phyloP scores from a whole-genome alignment of 2,797 vertebrate species.

The Numenius phaeopus region DNA sequence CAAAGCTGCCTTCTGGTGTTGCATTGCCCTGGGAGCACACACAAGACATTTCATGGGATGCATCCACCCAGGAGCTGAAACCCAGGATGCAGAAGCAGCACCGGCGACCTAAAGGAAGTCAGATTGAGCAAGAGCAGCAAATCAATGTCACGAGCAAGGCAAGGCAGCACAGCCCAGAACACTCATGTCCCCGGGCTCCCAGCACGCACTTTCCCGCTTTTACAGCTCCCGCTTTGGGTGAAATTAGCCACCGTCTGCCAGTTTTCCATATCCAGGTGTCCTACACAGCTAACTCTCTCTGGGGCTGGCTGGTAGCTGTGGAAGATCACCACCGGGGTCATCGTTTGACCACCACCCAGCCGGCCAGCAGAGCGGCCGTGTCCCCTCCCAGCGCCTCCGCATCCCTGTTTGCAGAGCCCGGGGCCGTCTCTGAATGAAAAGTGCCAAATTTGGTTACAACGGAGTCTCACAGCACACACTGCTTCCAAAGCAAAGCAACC shows the following conservation, averaged over 20 bases:
- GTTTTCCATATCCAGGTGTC: background rate
- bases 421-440: background rate
- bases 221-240: background rate
- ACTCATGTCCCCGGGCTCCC: background rate
- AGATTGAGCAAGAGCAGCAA: background rate
- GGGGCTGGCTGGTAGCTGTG: background rate
- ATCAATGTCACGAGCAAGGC: rapidly evolving
- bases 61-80: background rate
- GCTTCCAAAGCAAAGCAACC: background rate
- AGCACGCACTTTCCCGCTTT: background rate
- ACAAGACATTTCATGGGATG: background rate
- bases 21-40: background rate
- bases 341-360: rapidly evolving
- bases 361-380: rapidly evolving
- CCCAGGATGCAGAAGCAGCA: background rate
- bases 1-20: background rate
- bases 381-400: rapidly evolving
- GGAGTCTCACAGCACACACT: background rate
- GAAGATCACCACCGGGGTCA: background rate
- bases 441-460: background rate
- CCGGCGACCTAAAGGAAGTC: background rate
- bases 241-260: background rate
- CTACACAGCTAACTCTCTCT: background rate
- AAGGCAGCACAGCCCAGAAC: background rate
- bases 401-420: background rate